A percentile compares a stretch with the other conserved stretches of the same genome.
phyloP scores from a whole-genome alignment of 35 echinoderm and acorn worm species.

The Diadema setosum region DNA sequence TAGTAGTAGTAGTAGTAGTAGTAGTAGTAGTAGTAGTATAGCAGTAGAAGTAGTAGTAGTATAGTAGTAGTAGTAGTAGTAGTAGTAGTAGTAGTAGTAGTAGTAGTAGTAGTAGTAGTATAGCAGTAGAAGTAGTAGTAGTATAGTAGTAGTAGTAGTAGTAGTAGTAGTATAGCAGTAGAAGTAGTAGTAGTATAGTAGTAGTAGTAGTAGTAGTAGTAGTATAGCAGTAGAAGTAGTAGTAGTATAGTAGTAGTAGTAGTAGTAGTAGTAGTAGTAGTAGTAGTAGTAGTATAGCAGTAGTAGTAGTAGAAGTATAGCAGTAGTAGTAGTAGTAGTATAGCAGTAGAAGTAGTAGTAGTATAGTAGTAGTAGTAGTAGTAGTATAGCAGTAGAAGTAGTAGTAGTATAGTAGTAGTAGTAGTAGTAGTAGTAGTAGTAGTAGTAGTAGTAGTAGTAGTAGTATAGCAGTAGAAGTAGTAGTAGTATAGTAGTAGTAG shows the following conservation, averaged over 20 bases:
- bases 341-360: no score
- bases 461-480: no score
- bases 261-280: no score
- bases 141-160: background rate
- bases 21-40: background rate
- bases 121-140: background rate
- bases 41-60: background rate
- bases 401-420: no score
- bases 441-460: no score
- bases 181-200: background rate
- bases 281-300: no score
- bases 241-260: background rate
- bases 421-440: no score
- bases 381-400: no score
- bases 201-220: background rate
- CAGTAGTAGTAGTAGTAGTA: no score
- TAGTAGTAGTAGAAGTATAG: no score
- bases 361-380: no score
- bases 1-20: background rate
- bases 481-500: no score
- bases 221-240: background rate
- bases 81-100: background rate
- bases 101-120: background rate
- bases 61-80: background rate
- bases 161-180: background rate